Evolutionary conservation across 2,113 vertebrate genomes (phyloP).

Genomic region (Canis aureus): DNA sequence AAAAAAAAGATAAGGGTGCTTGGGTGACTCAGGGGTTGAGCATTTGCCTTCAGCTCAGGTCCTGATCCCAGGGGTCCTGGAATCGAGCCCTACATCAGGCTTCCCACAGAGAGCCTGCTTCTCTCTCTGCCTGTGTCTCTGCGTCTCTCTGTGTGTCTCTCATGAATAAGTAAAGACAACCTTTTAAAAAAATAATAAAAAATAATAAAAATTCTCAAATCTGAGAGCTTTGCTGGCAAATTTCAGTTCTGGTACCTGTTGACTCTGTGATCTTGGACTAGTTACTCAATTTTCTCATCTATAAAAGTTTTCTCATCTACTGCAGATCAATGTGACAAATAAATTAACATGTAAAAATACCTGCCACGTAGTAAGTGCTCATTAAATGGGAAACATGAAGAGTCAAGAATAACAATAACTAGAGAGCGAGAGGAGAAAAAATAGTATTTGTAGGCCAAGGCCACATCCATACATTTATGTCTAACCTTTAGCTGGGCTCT

Average conservation of each 20-base stretch:
- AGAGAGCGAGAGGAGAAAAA: not conserved
- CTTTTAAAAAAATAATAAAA: not conserved
- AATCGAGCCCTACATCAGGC: too few species aligned
- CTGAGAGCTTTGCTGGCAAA: not conserved
- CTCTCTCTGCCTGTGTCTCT: too few species aligned
- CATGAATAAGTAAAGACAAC: too few species aligned
- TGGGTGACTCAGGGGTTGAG: too few species aligned
- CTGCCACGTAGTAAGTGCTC: not conserved
- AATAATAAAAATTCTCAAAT: not conserved
- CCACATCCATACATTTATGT: not conserved
- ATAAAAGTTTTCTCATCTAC: not conserved
- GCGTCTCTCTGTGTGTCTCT: too few species aligned
- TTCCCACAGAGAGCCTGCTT: too few species aligned
- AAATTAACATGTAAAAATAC: constrained; percentile 7
- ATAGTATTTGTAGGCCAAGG: not conserved
- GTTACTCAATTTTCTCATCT: constrained; percentile 45
- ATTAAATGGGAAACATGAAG: constrained; percentile 42
- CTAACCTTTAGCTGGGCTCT: not conserved
- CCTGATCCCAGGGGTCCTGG: too few species aligned
- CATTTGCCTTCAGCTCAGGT: too few species aligned
- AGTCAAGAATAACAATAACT: not conserved
- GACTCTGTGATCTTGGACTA: not conserved
- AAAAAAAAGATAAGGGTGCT: too few species aligned
- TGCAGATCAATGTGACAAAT: constrained; percentile 26
- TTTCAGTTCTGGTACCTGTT: constrained; percentile 34